Base-by-base conservation (phyloP, 2,888 invertebrate genomes). In the Alentia gelatinosa region DNA sequence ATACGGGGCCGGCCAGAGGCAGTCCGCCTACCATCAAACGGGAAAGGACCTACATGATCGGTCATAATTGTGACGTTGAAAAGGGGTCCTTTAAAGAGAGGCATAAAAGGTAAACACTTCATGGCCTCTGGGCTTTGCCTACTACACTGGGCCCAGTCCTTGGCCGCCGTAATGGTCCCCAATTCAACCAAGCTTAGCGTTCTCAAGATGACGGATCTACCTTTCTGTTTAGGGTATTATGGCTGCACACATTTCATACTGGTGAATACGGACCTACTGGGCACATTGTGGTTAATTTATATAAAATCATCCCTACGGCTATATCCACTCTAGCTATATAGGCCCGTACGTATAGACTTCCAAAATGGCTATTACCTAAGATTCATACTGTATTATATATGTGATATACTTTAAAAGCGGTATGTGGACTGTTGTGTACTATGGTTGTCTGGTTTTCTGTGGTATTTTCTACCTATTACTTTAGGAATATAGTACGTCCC, bases 61-160 rank as follows among this genome's bases (percentile, higher is more conserved):
- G 83, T 83, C 83, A 83, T 83, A 40, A 83, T 83, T 37, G 83
- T 83, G 47, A 19, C 15, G 47, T 42, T 47, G 23, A 30, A 47
- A 23, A 5, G 47, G 47, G 30, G 33, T 19, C 19, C 86, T 47
- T 86, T 86, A 50, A 86, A 42, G 86, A 7, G 86, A 3, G 50
- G 12, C 86, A 33, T 86, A 86, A 86, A 86, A 86, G 86, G 86
- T 50, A 86, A 86, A 86, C 86, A 47, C 47, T 86, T 30, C 30
- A 30, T 19, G 19, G 86, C 47, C 42, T 40, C 4, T 83, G 37
- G 47, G 56, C n/a, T n/a, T n/a, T n/a, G n/a, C 56, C 5, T 12
- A 56, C 56, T 56, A n/a, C n/a, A 56, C 56, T n/a, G 56, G 23
- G n/a, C n/a, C n/a, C 19, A 56, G 56, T 56, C n/a, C 23, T 56